Conservation (phyloP, 92 coral and sea anemone species). For the Palythoa caribaeorum region DNA sequence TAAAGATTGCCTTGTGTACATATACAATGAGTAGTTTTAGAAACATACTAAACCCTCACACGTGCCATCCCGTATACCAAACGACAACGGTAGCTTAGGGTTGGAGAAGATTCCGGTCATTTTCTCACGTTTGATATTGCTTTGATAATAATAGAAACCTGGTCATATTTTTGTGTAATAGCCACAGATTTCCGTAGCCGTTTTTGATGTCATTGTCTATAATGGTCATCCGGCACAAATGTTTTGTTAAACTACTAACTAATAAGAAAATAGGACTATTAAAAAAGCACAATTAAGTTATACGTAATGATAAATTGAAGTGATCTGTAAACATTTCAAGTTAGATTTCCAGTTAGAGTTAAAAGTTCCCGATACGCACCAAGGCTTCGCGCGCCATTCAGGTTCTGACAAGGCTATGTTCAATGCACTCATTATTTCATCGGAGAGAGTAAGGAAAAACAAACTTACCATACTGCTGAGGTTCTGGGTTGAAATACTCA, state of each 20-base stretch:
- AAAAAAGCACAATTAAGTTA: not conserved
- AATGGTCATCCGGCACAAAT: slow-evolving; percentile 5
- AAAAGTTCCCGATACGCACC: not conserved
- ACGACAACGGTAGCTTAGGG: not conserved
- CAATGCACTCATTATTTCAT: not conserved
- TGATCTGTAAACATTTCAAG: not conserved
- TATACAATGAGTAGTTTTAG: not conserved
- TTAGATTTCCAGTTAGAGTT: not conserved
- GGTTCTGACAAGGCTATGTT: not conserved
- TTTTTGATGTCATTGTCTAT: not conserved
- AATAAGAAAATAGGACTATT: not conserved
- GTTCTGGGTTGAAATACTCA: slow-evolving; percentile 85
- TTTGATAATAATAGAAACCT: not conserved
- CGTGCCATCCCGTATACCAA: slow-evolving; percentile 9
- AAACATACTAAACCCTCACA: slow-evolving; percentile 12
- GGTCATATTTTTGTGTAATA: not conserved
- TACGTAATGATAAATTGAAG: not conserved
- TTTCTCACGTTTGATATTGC: not conserved
- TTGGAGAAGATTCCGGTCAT: not conserved
- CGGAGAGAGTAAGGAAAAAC: not conserved
- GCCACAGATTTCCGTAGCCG: slow-evolving; percentile 33
- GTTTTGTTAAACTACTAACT: not conserved
- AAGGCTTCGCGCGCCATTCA: slow-evolving; percentile 14
- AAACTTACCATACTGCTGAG: slow-evolving; percentile 56
- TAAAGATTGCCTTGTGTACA: not conserved